Conservation (phyloP, 2,797 vertebrate species). For the Tragelaphus eurycerus region DNA sequence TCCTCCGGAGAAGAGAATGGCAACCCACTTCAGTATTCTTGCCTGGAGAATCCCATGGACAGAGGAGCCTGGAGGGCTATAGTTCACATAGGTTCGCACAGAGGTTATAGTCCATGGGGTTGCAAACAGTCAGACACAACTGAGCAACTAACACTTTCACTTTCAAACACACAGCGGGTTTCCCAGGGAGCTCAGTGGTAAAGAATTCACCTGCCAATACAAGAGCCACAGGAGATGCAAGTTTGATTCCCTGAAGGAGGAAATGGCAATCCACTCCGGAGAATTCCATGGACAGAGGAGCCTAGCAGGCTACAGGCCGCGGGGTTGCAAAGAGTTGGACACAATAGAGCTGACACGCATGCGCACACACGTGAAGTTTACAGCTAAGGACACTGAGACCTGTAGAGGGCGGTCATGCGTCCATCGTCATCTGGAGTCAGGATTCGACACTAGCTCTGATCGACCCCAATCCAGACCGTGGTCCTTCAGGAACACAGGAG, state of each 20-base stretch:
- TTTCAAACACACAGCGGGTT: neutral
- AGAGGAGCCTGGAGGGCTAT: neutral
- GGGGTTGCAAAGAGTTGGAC: neutral
- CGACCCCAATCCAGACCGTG: neutral
- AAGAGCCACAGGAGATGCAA: neutral
- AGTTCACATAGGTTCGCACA: neutral
- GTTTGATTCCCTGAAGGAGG: neutral
- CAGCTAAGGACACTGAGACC: neutral
- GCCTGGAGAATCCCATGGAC: neutral
- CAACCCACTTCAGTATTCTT: neutral
- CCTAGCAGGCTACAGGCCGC: neutral
- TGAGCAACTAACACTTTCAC: neutral
- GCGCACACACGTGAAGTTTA: neutral
- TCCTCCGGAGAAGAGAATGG: neutral
- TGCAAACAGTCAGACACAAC: neutral
- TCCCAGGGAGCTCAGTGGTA: neutral
- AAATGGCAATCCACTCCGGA: neutral
- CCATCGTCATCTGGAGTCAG: neutral
- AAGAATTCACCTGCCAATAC: neutral
- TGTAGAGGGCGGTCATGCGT: rapidly evolving
- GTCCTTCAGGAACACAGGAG: neutral
- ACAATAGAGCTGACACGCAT: neutral
- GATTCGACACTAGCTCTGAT: neutral
- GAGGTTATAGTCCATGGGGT: neutral
- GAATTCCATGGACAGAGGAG: neutral